Evolutionary conservation across 2,888 invertebrate genomes (phyloP), one percentile per base, ranked within the genome.

Genomic region (Drosophila niveifrons): DNA sequence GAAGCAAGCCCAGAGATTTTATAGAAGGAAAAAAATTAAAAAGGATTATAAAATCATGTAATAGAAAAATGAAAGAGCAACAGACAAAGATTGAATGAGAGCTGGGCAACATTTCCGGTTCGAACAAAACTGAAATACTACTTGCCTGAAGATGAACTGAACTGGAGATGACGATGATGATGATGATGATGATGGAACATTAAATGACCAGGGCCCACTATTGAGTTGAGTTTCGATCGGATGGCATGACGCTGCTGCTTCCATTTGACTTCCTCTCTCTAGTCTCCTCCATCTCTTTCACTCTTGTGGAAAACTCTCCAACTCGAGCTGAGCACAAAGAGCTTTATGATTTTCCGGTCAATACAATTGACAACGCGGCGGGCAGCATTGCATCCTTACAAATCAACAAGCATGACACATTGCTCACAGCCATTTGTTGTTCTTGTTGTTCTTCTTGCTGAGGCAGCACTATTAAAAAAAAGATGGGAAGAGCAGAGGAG

Each of bases 401-500:
- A 87, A 89, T 87, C 90, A 87, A 87, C 86, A 89, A 89, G 88
- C 90, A 89, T 89, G 86, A 87, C 90, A 86, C 88, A 89, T 88
- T 89, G 78, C 67, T 53, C 61, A 58, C 17, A 15, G 46, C 11
- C n/a, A 15, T 52, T 66, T 61, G 47, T 56, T 39, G 29, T n/a
- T 58, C 46, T 11, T 58, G 41, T 8, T 43, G 55, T 11, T 67
- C 43, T 55, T 28, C 13, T n/a, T 80, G 79, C 75, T 71, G 82
- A 88, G 86, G 66, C 86, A 82, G 89, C 88, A 82, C 51, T 85
- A 78, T 51, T 85, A 87, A 72, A 59, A 68, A 71, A 57, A 36
- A 59, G 23, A 23, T 6, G 23, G 1, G 23, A 23, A 4, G 23
- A 0, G 23, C 4, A 23, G 23, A 6, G 23, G 0, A 23, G 23